Conservation (phyloP, 2,113 vertebrate species). For the Maccullochella peelii region DNA sequence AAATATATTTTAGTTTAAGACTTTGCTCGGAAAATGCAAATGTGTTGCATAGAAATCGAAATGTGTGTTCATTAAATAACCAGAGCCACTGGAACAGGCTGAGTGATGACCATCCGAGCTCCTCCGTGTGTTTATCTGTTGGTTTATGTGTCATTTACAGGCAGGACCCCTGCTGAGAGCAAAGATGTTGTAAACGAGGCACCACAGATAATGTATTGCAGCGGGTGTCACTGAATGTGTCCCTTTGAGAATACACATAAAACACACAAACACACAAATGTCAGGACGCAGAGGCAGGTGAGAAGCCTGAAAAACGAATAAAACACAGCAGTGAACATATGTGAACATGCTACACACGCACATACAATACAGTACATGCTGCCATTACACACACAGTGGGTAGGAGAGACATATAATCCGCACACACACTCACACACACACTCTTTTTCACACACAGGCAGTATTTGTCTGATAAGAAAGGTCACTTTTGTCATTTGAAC, state of each 20-base stretch:
- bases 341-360: conserved; percentile 40
- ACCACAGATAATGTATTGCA: conserved; percentile 60
- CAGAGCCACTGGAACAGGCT: conserved; percentile 26
- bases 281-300: conserved; percentile 42
- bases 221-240: conserved; percentile 60
- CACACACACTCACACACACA: conserved; percentile 34
- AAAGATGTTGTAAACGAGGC: conserved; percentile 75
- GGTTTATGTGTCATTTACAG: conserved; percentile 64
- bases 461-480: conserved; percentile 74
- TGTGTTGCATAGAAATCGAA: background rate
- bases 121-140: conserved; percentile 62
- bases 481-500: conserved; percentile 72
- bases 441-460: conserved; percentile 33
- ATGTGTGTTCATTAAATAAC: conserved; percentile 43
- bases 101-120: conserved; percentile 47
- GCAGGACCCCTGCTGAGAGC: conserved; percentile 72
- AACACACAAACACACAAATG: conserved; percentile 63
- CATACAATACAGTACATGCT: conserved; percentile 17
- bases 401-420: conserved; percentile 42
- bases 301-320: conserved; percentile 56
- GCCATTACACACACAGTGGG: conserved; percentile 35
- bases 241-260: conserved; percentile 56
- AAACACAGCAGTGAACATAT: conserved; percentile 59
- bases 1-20: conserved; percentile 20
- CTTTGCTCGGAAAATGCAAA: background rate